Evolutionary conservation across 2,113 vertebrate species (phyloP).

Genomic region (Globicephala melas): DNA sequence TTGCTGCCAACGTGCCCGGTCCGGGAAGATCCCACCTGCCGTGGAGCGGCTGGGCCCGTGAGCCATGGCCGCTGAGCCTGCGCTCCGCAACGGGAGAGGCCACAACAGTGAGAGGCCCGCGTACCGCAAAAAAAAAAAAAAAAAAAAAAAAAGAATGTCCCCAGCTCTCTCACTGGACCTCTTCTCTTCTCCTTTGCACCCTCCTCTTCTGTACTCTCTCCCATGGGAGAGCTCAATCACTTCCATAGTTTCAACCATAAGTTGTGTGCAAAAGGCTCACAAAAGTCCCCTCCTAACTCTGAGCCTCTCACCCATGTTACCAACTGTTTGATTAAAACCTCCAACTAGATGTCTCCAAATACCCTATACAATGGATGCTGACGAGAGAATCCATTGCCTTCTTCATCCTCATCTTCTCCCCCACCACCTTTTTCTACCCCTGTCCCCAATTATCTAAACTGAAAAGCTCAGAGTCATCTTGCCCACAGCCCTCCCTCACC

Average conservation of each 20-base stretch:
- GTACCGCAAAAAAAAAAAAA: too few species aligned
- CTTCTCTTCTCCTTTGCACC: background rate
- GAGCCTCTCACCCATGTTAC: background rate
- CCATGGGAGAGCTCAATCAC: background rate
- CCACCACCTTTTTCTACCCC: too few species aligned
- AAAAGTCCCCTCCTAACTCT: background rate
- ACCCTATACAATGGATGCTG: background rate
- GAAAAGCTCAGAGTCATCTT: background rate
- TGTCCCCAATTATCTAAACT: background rate
- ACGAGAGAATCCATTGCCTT: background rate
- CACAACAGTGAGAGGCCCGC: too few species aligned
- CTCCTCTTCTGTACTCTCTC: background rate
- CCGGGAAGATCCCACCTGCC: too few species aligned
- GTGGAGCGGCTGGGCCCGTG: too few species aligned
- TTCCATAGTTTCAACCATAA: background rate
- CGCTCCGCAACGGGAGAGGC: too few species aligned
- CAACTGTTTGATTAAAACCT: background rate
- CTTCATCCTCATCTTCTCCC: background rate
- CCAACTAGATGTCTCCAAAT: background rate
- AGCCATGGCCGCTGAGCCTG: too few species aligned
- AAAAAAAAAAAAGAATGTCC: background rate
- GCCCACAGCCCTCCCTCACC: background rate
- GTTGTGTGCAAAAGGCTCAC: background rate
- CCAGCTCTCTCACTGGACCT: background rate
- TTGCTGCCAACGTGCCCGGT: background rate